Conservation (phyloP, 2,797 vertebrate species). For the Channa striata region DNA sequence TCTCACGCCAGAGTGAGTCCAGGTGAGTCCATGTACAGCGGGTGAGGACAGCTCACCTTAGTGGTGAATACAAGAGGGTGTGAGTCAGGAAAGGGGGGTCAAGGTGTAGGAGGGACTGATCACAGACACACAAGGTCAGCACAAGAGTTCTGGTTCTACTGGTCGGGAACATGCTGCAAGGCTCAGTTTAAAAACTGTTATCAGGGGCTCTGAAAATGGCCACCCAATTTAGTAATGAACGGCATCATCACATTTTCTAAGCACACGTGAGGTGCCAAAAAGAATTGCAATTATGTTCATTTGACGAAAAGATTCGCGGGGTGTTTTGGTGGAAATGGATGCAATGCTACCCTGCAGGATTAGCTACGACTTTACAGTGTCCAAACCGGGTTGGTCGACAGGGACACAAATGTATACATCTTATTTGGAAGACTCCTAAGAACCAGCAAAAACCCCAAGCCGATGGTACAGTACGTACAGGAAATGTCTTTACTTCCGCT, state of each 20-base stretch:
- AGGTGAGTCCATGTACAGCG: constrained; percentile 37
- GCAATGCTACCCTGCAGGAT: constrained; percentile 53
- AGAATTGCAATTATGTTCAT: background rate
- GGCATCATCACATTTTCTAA: constrained; percentile 45
- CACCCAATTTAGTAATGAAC: constrained; percentile 31
- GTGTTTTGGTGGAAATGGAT: background rate
- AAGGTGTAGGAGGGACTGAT: constrained; percentile 42
- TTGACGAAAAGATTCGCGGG: background rate
- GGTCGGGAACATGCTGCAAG: constrained; percentile 17
- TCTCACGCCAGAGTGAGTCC: constrained; percentile 28
- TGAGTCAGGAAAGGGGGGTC: constrained; percentile 51
- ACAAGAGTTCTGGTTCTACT: constrained; percentile 33
- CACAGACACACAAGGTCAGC: constrained; percentile 36
- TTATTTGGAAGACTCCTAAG: too few species aligned
- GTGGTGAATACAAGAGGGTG: constrained; percentile 57
- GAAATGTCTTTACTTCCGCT: too few species aligned
- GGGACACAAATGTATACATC: too few species aligned
- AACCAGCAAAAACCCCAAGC: too few species aligned
- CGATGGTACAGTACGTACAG: too few species aligned
- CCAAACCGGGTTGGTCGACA: constrained; percentile 52
- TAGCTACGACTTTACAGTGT: constrained; percentile 42
- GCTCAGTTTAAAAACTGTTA: constrained; percentile 15
- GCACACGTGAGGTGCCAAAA: constrained; percentile 9
- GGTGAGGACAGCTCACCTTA: constrained; percentile 42
- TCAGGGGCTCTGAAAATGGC: constrained; percentile 17